A percentile compares a stretch with the other conserved stretches of the same genome.
Conservation (phyloP, 2,797 vertebrate genomes). For the Gobionotothen gibberifrons region DNA sequence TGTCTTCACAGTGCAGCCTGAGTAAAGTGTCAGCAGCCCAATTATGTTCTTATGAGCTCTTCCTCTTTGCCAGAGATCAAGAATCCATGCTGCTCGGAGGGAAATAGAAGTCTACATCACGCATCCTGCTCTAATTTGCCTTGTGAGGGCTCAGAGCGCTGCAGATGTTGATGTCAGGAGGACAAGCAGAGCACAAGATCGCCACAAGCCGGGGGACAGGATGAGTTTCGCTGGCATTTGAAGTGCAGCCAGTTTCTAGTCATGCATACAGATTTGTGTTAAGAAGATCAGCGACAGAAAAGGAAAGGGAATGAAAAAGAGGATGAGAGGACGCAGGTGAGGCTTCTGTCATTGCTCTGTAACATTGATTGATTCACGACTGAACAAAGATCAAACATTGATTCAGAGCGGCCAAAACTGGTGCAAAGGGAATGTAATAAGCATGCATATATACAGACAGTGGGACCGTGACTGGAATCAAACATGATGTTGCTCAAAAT, state of each 20-base stretch:
- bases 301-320: neutral
- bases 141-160: neutral
- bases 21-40: constrained; percentile 36
- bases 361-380: neutral
- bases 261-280: neutral
- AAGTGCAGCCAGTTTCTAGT: constrained; percentile 26
- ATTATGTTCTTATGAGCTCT: constrained; percentile 46
- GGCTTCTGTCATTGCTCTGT: neutral
- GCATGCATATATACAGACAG: neutral
- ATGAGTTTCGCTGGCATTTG: neutral
- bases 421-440: neutral
- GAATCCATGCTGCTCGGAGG: constrained; percentile 23
- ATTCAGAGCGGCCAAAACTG: constrained; percentile 1
- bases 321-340: neutral
- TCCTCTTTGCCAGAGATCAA: constrained; percentile 34
- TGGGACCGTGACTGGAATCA: no score
- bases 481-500: neutral
- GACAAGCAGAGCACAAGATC: neutral
- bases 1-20: constrained; percentile 25
- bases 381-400: constrained; percentile 7
- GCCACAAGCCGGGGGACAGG: constrained; percentile 5
- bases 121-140: constrained; percentile 35
- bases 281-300: neutral
- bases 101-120: constrained; percentile 15
- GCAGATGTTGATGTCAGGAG: constrained; percentile 27